Evolutionary conservation across 2,888 invertebrate species (phyloP).

Genomic region (Dasysyrphus albostriatus): DNA sequence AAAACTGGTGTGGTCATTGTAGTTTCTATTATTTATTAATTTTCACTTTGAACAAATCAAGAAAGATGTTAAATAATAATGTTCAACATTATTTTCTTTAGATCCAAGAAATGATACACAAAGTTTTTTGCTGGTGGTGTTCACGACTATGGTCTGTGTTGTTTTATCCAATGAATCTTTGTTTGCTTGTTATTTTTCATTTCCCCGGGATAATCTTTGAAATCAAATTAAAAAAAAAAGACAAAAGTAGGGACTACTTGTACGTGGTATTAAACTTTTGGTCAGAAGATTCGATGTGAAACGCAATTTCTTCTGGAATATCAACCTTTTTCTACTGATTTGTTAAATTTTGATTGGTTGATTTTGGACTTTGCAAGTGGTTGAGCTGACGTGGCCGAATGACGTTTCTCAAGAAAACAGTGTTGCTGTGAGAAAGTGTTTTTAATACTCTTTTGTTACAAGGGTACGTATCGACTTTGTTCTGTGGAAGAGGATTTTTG

Average conservation of each 20-base stretch:
- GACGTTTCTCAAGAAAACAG: conserved; percentile 18
- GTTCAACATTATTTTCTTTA: conserved; percentile 32
- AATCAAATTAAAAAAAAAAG: background rate
- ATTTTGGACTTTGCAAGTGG: background rate
- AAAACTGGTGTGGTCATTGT: conserved; percentile 78
- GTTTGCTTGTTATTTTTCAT: conserved; percentile 64
- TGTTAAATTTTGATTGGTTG: conserved; percentile 64
- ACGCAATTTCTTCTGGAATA: conserved; percentile 49
- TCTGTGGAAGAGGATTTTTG: background rate
- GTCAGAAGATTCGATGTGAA: background rate
- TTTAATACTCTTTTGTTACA: background rate
- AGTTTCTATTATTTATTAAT: conserved; percentile 6
- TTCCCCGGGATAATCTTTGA: conserved; percentile 32
- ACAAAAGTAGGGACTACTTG: background rate
- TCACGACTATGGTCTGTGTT: conserved; percentile 37
- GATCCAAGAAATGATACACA: background rate
- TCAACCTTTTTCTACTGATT: conserved; percentile 40
- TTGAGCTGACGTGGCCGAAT: conserved; percentile 60
- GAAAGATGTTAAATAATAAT: conserved; percentile 21
- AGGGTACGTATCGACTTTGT: background rate
- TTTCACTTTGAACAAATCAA: conserved; percentile 17
- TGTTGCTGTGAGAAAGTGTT: conserved; percentile 11
- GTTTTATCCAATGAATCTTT: conserved; percentile 47
- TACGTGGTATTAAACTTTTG: conserved; percentile 10
- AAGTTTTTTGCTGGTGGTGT: background rate